Base-by-base conservation (phyloP, 2,113 vertebrate species). In the Speoplatyrhinus poulsoni region DNA sequence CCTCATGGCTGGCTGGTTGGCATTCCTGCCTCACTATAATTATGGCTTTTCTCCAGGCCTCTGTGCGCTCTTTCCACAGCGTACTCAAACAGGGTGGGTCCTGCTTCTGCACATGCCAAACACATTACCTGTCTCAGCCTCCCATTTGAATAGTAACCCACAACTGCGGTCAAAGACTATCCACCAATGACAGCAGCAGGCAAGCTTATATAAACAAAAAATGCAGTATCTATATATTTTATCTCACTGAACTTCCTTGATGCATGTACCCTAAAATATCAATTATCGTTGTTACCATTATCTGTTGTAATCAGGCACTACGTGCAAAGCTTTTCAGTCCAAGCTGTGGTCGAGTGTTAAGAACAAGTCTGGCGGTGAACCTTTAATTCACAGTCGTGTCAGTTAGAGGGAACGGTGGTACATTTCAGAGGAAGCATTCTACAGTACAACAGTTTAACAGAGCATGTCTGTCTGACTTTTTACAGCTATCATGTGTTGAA, bases 21-120 rank as follows among this genome's bases (percentile, higher is more conserved):
- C 90, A 90, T 91, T 92, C 91, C 88, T 82, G 80, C 69, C 68
- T 72, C 60, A 12, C 73, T 85, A 86, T 90, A 90, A 91, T 90
- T 88, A 87, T 76, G 81, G 81, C 85, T 89, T 75, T 46, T 82
- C 79, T 83, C 80, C 82, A 81, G 76, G 80, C 63, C 73, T 65
- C 80, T 73, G 55, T 12, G 52, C 36, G 46, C 66, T 75, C 69
- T 57, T 33, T 12, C 58, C 47, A 55, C 69, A 9, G 16, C 10
- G 3, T 33, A n/a, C 60, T 62, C 32, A 52, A 53, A 61, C 67
- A 65, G 70, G 79, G 69, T 6, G 54, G 32, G 65, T 50, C 56
- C 60, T 53, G 53, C 33, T 49, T 32, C 60, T 32, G 17, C 55
- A 58, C 19, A 77, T 62, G 50, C 60, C 36, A 12, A 55, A 11